Evolutionary conservation across 1,140 invertebrate species (phyloP).

Genomic region (Drosophila pseudoobscura): DNA sequence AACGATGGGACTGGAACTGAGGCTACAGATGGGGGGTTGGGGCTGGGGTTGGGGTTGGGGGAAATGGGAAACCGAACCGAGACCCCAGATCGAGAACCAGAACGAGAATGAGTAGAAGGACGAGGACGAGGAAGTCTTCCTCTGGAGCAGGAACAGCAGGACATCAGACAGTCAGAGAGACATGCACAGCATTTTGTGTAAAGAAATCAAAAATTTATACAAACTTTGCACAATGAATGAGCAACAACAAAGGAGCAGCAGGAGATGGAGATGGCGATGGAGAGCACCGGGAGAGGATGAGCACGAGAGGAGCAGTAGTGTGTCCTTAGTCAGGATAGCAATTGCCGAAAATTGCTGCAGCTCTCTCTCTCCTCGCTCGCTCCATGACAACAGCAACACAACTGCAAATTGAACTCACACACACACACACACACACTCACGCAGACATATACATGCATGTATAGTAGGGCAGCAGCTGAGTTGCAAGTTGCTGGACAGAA

Average conservation of each 20-base stretch:
- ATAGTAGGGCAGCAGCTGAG: conserved; percentile 34
- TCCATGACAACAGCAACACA: conserved; percentile 47
- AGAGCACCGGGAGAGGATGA: neutral
- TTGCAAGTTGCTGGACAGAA: conserved; percentile 62
- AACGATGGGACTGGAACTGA: too few relatives aligned
- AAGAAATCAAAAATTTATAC: conserved; percentile 82
- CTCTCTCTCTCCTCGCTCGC: conserved; percentile 31
- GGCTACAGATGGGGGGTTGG: too few relatives aligned
- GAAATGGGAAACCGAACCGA: too few relatives aligned
- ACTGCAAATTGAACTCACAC: conserved; percentile 42
- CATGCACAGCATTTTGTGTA: conserved; percentile 81
- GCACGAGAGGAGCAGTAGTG: conserved; percentile 1
- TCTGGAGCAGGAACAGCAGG: conserved; percentile 36
- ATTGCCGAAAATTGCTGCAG: conserved; percentile 78
- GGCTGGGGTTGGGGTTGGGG: too few relatives aligned
- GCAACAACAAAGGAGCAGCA: conserved; percentile 69
- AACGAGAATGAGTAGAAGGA: conserved; percentile 14
- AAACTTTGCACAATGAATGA: conserved; percentile 81
- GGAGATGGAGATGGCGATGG: neutral
- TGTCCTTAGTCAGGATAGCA: conserved; percentile 54
- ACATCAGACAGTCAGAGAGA: conserved; percentile 65
- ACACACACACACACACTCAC: conserved; percentile 22
- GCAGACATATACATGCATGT: neutral
- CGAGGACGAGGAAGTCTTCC: conserved; percentile 3
- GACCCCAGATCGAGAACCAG: too few relatives aligned